Conservation (phyloP, 1,140 invertebrate genomes). For the Hyles vespertilio region DNA sequence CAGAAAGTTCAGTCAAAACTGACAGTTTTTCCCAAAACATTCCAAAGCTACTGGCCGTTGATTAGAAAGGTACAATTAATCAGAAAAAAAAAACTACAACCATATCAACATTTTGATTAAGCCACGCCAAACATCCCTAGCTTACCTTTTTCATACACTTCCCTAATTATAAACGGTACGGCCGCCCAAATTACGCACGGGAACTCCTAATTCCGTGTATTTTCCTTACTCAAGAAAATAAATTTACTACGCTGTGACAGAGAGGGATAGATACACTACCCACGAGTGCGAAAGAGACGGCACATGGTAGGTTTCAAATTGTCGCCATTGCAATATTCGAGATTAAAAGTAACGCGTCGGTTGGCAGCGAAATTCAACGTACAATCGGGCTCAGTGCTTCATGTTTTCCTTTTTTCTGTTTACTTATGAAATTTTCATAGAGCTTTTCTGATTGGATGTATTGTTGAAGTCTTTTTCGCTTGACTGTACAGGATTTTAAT, state of each 20-base stretch:
- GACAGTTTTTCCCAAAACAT: no score
- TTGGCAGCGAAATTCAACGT: conserved; percentile 49
- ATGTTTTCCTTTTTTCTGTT: conserved; percentile 31
- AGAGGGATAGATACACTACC: conserved; percentile 8
- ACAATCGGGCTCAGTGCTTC: conserved; percentile 31
- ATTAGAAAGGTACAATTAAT: no score
- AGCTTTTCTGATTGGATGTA: conserved; percentile 1
- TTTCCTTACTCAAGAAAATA: no score
- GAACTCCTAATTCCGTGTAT: no score
- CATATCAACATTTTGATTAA: no score
- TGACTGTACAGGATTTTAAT: background rate
- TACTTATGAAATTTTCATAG: background rate
- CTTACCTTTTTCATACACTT: no score
- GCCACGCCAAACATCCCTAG: no score
- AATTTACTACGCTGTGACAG: conserved; percentile 6
- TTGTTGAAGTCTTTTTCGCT: background rate
- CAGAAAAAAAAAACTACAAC: no score
- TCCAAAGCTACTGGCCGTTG: no score
- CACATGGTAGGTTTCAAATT: conserved; percentile 38
- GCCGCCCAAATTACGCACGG: no score
- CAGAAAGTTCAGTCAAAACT: no score
- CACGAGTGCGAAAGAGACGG: conserved; percentile 23
- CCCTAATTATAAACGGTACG: no score
- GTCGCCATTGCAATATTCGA: conserved; percentile 59
- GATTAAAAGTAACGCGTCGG: conserved; percentile 66